These are phyloP conservation scores for Drosophila arawakana DNA, from an alignment of 1,140 invertebrate species.

Conservation along the genomic window DNA sequence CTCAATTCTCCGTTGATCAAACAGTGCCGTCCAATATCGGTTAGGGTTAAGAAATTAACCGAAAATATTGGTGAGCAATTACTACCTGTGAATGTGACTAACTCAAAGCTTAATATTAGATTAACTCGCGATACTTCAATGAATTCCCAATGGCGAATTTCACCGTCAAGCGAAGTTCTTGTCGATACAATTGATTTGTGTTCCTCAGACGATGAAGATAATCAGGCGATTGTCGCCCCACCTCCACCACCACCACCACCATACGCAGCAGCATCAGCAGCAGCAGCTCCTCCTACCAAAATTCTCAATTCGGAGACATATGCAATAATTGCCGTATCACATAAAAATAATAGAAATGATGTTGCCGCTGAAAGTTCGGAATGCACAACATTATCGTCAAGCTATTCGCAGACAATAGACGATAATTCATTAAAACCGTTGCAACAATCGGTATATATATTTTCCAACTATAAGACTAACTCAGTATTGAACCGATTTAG, in stretches of 20 bases:
- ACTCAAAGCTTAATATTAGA: conserved; percentile 78
- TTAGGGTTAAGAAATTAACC: conserved; percentile 84
- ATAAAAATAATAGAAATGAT: conserved; percentile 24
- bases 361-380: conserved; percentile 25
- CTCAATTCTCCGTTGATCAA: conserved; percentile 78
- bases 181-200: conserved; percentile 86
- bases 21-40: conserved; percentile 84
- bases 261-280: too few relatives aligned
- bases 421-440: conserved; percentile 65
- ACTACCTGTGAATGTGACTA: conserved; percentile 46
- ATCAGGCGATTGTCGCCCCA: conserved; percentile 15
- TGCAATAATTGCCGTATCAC: conserved; percentile 51
- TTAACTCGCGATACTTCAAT: conserved; percentile 74
- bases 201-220: conserved; percentile 86
- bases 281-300: conserved; percentile 1
- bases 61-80: conserved; percentile 81
- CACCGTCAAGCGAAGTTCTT: conserved; percentile 73
- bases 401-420: conserved; percentile 33
- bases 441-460: conserved; percentile 78
- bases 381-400: conserved; percentile 20
- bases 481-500: conserved; percentile 61
- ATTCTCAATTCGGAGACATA: conserved; percentile 38
- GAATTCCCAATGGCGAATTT: conserved; percentile 80
- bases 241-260: too few relatives aligned
- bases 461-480: conserved; percentile 79